A percentile compares a stretch with the other conserved stretches of the same genome.
Evolutionary conservation across 2,888 invertebrate genomes (phyloP).

Genomic region (Leptopilina syphax): DNA sequence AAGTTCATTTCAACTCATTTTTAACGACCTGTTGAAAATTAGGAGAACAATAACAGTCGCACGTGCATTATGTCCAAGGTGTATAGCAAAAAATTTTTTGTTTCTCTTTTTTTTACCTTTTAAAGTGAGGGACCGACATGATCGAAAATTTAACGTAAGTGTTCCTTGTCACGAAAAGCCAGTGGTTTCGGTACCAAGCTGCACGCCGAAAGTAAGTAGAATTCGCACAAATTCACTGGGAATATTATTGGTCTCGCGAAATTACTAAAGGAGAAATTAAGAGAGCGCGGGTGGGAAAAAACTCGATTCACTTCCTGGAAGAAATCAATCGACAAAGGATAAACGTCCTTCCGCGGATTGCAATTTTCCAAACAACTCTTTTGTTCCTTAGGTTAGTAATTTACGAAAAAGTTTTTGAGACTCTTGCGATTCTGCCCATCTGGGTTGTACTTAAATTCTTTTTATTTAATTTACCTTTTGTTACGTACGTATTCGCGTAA

Average conservation of each 20-base stretch:
- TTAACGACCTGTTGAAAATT: constrained; percentile 37
- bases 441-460: constrained; percentile 51
- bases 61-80: constrained; percentile 17
- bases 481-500: constrained; percentile 10
- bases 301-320: constrained; percentile 66
- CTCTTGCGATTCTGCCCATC: constrained; percentile 51
- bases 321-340: constrained; percentile 67
- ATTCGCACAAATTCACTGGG: constrained; percentile 55
- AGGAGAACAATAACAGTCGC: constrained; percentile 22
- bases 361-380: constrained; percentile 62
- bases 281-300: constrained; percentile 60
- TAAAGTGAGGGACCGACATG: constrained; percentile 46
- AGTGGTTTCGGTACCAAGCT: constrained; percentile 43
- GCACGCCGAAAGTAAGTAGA: constrained; percentile 44
- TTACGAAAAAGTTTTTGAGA: constrained; percentile 65
- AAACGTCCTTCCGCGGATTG: constrained; percentile 60
- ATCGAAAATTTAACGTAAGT: constrained; percentile 56
- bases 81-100: constrained; percentile 17
- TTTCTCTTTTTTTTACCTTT: constrained; percentile 19
- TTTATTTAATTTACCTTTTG: constrained; percentile 26
- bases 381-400: constrained; percentile 60
- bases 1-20: background rate
- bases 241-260: constrained; percentile 59
- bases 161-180: constrained; percentile 59
- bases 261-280: constrained; percentile 67